Percentiles rank a stretch among this genome's conserved stretches.
phyloP scores from a whole-genome alignment of 2,888 invertebrate genomes.

The Falcaria lacertinaria region DNA sequence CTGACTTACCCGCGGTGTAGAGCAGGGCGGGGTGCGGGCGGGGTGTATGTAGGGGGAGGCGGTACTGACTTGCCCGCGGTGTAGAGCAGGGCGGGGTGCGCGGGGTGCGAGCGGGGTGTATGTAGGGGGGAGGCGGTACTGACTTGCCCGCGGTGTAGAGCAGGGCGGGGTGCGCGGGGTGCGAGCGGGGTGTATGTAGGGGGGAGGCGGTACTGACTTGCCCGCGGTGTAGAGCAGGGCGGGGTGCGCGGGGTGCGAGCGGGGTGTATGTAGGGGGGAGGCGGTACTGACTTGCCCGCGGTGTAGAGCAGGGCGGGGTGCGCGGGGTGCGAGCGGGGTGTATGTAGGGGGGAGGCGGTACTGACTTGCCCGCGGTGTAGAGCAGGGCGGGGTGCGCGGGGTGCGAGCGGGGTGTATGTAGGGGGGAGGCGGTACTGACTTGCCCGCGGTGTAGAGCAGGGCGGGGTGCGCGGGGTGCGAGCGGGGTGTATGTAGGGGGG shows the following conservation, averaged over 20 bases:
- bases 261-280: too few species aligned
- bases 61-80: too few species aligned
- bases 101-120: too few species aligned
- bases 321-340: conserved; percentile 45
- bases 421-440: too few species aligned
- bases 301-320: conserved; percentile 23
- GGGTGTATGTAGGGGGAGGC: conserved; percentile 76
- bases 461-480: too few species aligned
- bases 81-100: conserved; percentile 79
- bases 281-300: too few species aligned
- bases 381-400: conserved; percentile 66
- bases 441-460: neutral
- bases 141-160: conserved; percentile 92
- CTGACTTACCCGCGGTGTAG: conserved; percentile 84
- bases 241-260: conserved; percentile 46
- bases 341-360: conserved; percentile 84
- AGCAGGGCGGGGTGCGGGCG: conserved; percentile 84
- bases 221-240: too few species aligned
- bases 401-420: neutral
- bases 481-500: conserved; percentile 71
- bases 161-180: conserved; percentile 25
- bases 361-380: too few species aligned
- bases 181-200: conserved; percentile 79
- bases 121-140: conserved; percentile 56
- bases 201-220: conserved; percentile 82